Evolutionary conservation across 2,888 invertebrate species (phyloP).

Genomic region (Autographa pulchrina): DNA sequence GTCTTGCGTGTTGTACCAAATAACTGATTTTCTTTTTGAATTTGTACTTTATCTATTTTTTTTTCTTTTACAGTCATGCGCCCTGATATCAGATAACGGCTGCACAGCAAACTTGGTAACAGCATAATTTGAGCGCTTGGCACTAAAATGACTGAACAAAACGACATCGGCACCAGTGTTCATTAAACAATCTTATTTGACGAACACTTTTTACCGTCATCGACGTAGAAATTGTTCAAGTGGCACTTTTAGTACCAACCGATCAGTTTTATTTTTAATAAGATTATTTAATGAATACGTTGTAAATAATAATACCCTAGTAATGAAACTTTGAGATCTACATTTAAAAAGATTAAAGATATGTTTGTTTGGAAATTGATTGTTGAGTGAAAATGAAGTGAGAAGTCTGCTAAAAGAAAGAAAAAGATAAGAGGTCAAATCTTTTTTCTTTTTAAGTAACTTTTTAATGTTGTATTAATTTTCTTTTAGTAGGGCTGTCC

Average conservation of each 20-base stretch:
- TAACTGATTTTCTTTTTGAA: no score
- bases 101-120: constrained; percentile 59
- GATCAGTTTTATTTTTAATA: constrained; percentile 6
- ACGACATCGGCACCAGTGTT: constrained; percentile 32
- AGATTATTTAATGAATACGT: constrained; percentile 20
- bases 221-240: neutral
- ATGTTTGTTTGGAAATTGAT: constrained; percentile 42
- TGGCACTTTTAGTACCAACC: constrained; percentile 8
- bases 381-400: constrained; percentile 26
- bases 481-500: constrained; percentile 46
- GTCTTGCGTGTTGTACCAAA: no score
- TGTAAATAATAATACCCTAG: constrained; percentile 42
- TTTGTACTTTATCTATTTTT: neutral
- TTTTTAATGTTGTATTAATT: neutral
- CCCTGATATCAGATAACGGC: constrained; percentile 60
- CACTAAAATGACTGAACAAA: constrained; percentile 38
- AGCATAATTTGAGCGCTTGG: constrained; percentile 16
- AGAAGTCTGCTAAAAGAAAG: constrained; percentile 41
- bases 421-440: constrained; percentile 1
- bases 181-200: constrained; percentile 25
- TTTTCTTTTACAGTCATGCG: constrained; percentile 67
- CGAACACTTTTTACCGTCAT: constrained; percentile 17
- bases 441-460: neutral
- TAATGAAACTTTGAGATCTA: constrained; percentile 52
- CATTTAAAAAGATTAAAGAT: constrained; percentile 14